Evolutionary conservation across 2,113 vertebrate species (phyloP).

Genomic region (Hippocampus mohnikei): DNA sequence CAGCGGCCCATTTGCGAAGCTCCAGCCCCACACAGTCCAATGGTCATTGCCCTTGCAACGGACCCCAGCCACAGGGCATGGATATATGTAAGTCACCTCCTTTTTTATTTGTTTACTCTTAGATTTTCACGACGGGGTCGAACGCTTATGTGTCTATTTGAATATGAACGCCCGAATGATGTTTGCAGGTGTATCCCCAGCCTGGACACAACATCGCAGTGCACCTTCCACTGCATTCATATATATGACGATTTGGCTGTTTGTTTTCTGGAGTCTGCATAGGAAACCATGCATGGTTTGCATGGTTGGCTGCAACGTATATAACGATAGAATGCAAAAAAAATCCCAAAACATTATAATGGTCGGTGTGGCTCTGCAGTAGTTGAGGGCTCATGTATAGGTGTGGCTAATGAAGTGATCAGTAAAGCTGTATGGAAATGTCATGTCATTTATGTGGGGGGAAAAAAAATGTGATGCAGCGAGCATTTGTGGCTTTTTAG

Average conservation of each 20-base stretch:
- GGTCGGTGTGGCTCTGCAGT: not conserved
- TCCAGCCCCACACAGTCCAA: slow-evolving; percentile 18
- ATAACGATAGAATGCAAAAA: not conserved
- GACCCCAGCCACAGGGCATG: slow-evolving; percentile 28
- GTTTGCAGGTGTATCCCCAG: not conserved
- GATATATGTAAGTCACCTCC: slow-evolving; percentile 28
- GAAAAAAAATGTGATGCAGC: not conserved
- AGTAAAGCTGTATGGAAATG: not conserved
- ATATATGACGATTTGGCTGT: not conserved
- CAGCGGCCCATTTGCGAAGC: slow-evolving; percentile 8
- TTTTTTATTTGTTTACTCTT: not conserved
- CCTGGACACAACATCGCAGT: not conserved
- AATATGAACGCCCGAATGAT: not conserved
- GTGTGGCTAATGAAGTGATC: not conserved
- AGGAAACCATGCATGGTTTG: not conserved
- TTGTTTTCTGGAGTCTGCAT: not conserved
- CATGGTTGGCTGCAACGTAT: not conserved
- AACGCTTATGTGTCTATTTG: not conserved
- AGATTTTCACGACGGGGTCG: not conserved
- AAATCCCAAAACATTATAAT: not conserved
- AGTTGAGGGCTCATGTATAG: not conserved
- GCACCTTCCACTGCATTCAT: not conserved
- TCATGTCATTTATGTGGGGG: not conserved
- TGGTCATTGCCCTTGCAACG: slow-evolving; percentile 22
- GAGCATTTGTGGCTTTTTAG: not conserved